These are phyloP conservation scores for Thunnus maccoyii DNA, from an alignment of 2,113 vertebrate genomes.

Conservation along the genomic window DNA sequence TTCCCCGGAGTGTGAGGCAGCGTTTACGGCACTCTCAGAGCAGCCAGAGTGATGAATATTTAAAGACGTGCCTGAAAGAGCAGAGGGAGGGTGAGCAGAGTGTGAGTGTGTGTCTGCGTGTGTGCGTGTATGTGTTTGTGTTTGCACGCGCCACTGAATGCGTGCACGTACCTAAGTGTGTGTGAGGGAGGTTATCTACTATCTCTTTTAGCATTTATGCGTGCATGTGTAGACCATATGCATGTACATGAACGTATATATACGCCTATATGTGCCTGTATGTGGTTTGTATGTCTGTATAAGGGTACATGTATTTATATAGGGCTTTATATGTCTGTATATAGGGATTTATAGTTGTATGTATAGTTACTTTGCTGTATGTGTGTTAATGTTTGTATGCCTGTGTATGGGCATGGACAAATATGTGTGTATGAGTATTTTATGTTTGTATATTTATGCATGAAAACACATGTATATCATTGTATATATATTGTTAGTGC, in stretches of 20 bases:
- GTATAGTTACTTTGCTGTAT: conserved; percentile 3
- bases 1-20: conserved; percentile 85
- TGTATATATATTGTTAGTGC: too few relatives aligned
- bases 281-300: conserved; percentile 10
- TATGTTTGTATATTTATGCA: not conserved
- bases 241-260: conserved; percentile 6
- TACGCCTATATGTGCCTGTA: conserved; percentile 9
- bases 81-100: conserved; percentile 65
- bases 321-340: not conserved
- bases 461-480: conserved; percentile 15
- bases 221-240: conserved; percentile 20
- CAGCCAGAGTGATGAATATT: conserved; percentile 87
- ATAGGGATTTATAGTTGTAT: not conserved
- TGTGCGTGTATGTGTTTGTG: conserved; percentile 35
- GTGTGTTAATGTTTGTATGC: conserved; percentile 9
- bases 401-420: not conserved
- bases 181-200: conserved; percentile 55
- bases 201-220: conserved; percentile 48
- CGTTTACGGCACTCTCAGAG: conserved; percentile 85
- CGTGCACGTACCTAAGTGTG: conserved; percentile 30
- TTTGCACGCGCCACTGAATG: conserved; percentile 34
- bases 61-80: conserved; percentile 85
- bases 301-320: not conserved
- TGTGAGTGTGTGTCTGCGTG: conserved; percentile 33
- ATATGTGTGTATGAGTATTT: not conserved